Percentiles rank a stretch among this genome's conserved stretches.
Evolutionary conservation across 2,888 invertebrate genomes (phyloP).

Genomic region (Tenthredo mesomela): DNA sequence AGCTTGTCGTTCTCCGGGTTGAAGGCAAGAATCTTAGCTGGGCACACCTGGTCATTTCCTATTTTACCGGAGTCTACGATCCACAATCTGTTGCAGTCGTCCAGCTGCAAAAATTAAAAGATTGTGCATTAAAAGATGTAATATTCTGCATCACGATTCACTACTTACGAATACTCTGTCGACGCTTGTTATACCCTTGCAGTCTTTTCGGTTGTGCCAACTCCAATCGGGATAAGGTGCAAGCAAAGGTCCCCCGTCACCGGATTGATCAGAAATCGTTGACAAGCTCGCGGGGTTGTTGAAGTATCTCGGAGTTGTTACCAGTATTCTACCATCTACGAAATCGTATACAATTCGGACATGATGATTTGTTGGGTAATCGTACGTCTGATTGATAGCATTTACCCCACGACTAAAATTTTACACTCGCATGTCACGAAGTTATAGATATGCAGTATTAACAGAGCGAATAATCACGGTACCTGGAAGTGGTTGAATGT

Average conservation of each 20-base stretch:
- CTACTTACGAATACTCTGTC: constrained; percentile 86
- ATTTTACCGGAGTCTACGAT: constrained; percentile 86
- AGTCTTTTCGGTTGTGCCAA: constrained; percentile 82
- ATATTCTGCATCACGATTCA: background rate
- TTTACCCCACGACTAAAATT: background rate
- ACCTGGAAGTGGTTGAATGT: constrained; percentile 20
- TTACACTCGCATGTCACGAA: background rate
- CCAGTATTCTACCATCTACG: constrained; percentile 78
- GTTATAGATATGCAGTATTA: background rate
- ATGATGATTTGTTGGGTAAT: background rate
- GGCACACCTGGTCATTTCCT: constrained; percentile 82
- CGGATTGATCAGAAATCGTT: constrained; percentile 78
- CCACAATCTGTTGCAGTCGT: constrained; percentile 85
- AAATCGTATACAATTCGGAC: background rate
- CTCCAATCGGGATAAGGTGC: constrained; percentile 83
- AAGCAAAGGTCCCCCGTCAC: constrained; percentile 78
- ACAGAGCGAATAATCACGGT: background rate
- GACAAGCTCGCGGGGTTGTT: constrained; percentile 86
- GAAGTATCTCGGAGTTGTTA: constrained; percentile 83
- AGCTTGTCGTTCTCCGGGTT: constrained; percentile 80
- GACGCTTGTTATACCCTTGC: constrained; percentile 85
- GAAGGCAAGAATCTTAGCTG: constrained; percentile 87
- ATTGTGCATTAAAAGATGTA: background rate
- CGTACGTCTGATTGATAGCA: background rate
- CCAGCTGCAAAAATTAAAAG: constrained; percentile 80